These are phyloP conservation scores for Ceramica pisi DNA, from an alignment of 2,888 invertebrate genomes.

Conservation along the genomic window DNA sequence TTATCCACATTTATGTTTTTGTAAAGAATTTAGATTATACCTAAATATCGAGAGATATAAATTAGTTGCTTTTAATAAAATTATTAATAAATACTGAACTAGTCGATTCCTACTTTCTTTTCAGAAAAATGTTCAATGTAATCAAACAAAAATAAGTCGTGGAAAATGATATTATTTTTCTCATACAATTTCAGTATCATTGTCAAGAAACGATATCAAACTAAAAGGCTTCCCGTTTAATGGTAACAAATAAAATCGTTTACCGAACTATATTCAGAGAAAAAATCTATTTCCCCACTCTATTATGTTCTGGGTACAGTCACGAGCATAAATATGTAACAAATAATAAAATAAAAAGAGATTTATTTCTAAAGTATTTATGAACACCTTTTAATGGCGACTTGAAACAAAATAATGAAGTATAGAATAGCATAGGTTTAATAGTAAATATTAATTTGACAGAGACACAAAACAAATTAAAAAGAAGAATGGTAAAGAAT, in stretches of 20 bases:
- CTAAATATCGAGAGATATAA: too few species aligned
- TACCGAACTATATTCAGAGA: constrained; percentile 41
- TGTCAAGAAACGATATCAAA: constrained; percentile 17
- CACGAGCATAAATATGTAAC: background rate
- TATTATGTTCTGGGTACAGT: constrained; percentile 38
- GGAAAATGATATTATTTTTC: background rate
- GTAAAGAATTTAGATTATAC: too few species aligned
- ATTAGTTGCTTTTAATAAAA: too few species aligned
- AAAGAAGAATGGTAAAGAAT: too few species aligned
- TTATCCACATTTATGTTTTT: too few species aligned
- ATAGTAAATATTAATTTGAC: too few species aligned
- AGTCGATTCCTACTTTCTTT: background rate
- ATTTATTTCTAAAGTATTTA: background rate
- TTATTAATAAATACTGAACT: background rate
- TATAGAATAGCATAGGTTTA: too few species aligned
- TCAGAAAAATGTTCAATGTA: background rate
- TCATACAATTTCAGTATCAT: constrained; percentile 1
- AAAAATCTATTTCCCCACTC: constrained; percentile 56
- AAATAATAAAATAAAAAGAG: background rate
- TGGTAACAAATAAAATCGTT: constrained; percentile 49
- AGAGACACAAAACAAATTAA: too few species aligned
- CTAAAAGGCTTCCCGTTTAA: constrained; percentile 37
- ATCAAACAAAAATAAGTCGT: background rate
- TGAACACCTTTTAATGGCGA: background rate
- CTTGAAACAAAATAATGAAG: background rate